A percentile compares a stretch with the other conserved stretches of the same genome.
These are phyloP conservation scores for Zaprionus lineosus DNA, from an alignment of 2,888 invertebrate species.

Conservation along the genomic window DNA sequence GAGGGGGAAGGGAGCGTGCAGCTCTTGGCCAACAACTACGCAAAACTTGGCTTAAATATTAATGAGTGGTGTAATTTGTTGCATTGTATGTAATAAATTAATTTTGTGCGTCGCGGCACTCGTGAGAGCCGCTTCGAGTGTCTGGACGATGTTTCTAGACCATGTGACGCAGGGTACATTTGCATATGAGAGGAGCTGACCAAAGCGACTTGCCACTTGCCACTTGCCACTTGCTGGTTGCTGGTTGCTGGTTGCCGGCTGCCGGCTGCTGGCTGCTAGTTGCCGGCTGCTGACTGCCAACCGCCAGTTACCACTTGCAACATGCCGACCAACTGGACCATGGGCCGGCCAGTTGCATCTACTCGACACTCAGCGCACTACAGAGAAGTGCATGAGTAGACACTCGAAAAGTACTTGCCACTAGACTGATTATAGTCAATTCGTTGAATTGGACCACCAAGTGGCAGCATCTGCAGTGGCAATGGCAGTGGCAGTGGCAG, in stretches of 20 bases:
- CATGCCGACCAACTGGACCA: conserved; percentile 61
- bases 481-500: conserved; percentile 17
- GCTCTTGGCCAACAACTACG: conserved; percentile 38
- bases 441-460: conserved; percentile 78
- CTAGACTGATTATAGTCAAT: conserved; percentile 79
- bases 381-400: conserved; percentile 77
- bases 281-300: too few relatives aligned
- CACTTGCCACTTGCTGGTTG: too few relatives aligned
- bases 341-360: conserved; percentile 30
- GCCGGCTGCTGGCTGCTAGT: too few relatives aligned
- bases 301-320: conserved; percentile 72
- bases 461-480: conserved; percentile 45
- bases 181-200: conserved; percentile 55
- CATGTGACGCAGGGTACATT: conserved; percentile 57
- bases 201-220: not conserved
- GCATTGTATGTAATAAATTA: conserved; percentile 79
- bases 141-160: conserved; percentile 45
- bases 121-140: conserved; percentile 33
- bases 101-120: conserved; percentile 66
- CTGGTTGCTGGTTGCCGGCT: too few relatives aligned
- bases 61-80: conserved; percentile 79
- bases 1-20: too few relatives aligned
- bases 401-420: conserved; percentile 78
- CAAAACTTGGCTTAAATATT: conserved; percentile 76
- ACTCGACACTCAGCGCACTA: conserved; percentile 30